Evolutionary conservation across 1,140 invertebrate species (phyloP).

Genomic region (Psilanteris sp.): DNA sequence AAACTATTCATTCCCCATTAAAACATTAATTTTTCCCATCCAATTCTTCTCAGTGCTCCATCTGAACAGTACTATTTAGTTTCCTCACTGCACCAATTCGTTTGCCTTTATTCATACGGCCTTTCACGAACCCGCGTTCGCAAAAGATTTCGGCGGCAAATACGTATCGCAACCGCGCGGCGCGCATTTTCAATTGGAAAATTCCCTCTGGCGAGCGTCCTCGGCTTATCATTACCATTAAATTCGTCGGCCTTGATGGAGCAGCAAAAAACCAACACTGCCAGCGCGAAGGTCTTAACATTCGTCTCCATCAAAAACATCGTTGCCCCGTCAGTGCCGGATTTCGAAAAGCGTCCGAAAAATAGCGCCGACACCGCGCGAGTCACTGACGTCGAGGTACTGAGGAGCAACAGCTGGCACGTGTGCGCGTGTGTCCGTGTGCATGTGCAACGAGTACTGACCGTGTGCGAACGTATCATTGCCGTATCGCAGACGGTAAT

Average conservation of each 20-base stretch:
- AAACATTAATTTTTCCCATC: too few species aligned
- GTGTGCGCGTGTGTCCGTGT: constrained; percentile 8
- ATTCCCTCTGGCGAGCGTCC: not conserved
- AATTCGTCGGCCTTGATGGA: not conserved
- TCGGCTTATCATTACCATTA: constrained; percentile 23
- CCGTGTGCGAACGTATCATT: too few species aligned
- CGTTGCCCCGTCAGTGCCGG: not conserved
- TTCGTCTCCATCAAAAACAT: not conserved
- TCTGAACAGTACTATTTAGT: too few species aligned
- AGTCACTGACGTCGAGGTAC: constrained; percentile 20
- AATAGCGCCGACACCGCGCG: constrained; percentile 15
- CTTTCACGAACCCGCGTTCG: too few species aligned
- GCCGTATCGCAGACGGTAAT: not conserved
- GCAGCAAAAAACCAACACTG: not conserved
- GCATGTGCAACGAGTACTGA: too few species aligned
- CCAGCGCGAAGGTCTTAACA: not conserved
- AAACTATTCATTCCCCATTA: too few species aligned
- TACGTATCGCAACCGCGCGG: too few species aligned
- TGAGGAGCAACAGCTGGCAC: constrained; percentile 46
- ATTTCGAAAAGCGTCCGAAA: constrained; percentile 26
- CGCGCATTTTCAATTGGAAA: not conserved
- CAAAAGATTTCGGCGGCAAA: too few species aligned
- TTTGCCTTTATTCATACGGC: too few species aligned
- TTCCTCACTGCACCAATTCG: too few species aligned
- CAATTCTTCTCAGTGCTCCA: too few species aligned